Evolutionary conservation across 2,797 vertebrate species (phyloP).

Genomic region (Parotocinclus haroldoi): DNA sequence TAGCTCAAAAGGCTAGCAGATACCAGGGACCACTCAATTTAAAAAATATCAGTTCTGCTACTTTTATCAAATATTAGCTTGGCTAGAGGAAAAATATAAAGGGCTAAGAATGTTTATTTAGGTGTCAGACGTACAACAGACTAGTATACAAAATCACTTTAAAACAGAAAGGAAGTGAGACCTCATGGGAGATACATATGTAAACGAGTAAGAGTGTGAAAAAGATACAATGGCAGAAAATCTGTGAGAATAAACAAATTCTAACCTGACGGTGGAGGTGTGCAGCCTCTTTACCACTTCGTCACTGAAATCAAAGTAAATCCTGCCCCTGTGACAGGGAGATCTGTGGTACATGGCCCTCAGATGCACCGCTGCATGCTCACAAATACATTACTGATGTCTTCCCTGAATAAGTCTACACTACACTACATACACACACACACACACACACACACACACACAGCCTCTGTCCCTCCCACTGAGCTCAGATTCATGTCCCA

Average conservation of each 20-base stretch:
- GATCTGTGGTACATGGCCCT: constrained; percentile 74
- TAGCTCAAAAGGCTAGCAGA: too few species aligned
- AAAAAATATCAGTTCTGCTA: too few species aligned
- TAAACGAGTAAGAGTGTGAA: constrained; percentile 12
- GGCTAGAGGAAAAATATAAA: too few species aligned
- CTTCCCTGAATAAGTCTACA: constrained; percentile 31
- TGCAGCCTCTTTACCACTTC: constrained; percentile 75
- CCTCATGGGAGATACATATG: too few species aligned
- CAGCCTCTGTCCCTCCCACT: constrained; percentile 36
- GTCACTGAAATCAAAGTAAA: constrained; percentile 81
- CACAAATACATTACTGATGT: constrained; percentile 17
- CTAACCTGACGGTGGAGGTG: constrained; percentile 69
- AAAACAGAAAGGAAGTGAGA: too few species aligned
- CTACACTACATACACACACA: constrained; percentile 23
- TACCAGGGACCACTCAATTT: too few species aligned
- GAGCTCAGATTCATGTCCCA: not conserved
- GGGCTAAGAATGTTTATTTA: too few species aligned
- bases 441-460: constrained; percentile 32
- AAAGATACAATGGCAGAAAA: not conserved
- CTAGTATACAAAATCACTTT: too few species aligned
- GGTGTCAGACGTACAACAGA: too few species aligned
- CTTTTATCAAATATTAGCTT: too few species aligned
- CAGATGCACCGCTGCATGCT: constrained; percentile 33
- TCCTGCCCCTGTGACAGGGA: constrained; percentile 73
- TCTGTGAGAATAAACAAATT: not conserved